Conservation (phyloP, 1,140 invertebrate genomes). For the Drosophila bocki region DNA sequence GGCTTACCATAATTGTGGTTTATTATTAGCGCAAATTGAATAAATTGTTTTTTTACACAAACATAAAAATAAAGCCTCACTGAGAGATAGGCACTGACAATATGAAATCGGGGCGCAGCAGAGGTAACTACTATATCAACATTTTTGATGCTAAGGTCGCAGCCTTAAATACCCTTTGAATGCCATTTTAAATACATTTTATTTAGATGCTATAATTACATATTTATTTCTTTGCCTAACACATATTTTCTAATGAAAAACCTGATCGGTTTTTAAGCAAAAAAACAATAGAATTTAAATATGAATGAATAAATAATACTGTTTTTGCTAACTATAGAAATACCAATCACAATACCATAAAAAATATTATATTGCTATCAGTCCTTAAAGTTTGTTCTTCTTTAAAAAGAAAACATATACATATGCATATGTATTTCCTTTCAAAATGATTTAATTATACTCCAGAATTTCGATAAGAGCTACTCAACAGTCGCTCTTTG, state of each 20-base stretch:
- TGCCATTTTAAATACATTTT: neutral
- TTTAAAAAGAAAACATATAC: neutral
- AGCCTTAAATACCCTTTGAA: neutral
- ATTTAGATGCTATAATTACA: neutral
- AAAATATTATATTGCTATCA: no score
- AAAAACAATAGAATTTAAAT: neutral
- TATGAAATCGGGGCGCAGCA: conserved; percentile 6
- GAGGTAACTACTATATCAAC: neutral
- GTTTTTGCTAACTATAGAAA: neutral
- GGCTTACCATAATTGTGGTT: conserved; percentile 9
- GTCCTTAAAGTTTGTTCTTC: neutral
- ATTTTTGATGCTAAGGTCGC: neutral
- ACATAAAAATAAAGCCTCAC: conserved; percentile 46
- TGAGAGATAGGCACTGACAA: conserved; percentile 57
- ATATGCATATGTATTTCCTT: neutral
- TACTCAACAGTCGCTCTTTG: neutral
- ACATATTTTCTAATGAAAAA: neutral
- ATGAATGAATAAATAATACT: neutral
- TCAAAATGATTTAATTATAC: neutral
- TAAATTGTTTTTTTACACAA: conserved; percentile 70
- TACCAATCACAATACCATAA: no score
- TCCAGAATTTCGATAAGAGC: neutral
- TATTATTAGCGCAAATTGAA: conserved; percentile 73
- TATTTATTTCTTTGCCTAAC: neutral
- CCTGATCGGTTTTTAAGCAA: neutral